phyloP scores from a whole-genome alignment of 2,888 invertebrate species.

The Fragum fragum region DNA sequence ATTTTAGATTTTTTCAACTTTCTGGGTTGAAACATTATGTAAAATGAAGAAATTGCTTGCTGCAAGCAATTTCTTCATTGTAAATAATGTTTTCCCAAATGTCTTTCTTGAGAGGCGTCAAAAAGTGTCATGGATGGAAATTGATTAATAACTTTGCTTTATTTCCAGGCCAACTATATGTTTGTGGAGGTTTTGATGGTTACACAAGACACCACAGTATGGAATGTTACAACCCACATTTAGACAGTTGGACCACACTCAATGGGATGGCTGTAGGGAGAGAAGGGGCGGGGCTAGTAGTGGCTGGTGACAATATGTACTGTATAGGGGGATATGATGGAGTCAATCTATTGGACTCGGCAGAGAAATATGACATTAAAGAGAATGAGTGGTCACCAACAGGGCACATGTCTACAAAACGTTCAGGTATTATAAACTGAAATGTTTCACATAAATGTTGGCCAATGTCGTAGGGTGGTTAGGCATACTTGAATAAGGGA shows the following conservation, averaged over 20 bases:
- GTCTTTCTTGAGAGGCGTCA: too few species aligned
- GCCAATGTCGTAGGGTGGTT: too few species aligned
- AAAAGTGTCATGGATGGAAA: too few species aligned
- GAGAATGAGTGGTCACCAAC: slow-evolving; percentile 82
- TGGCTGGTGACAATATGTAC: slow-evolving; percentile 84
- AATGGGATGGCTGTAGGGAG: slow-evolving; percentile 82
- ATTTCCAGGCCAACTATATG: slow-evolving; percentile 83
- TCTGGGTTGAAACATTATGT: too few species aligned
- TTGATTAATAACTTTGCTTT: too few species aligned
- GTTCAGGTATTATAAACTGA: slow-evolving; percentile 84
- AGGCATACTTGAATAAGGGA: too few species aligned
- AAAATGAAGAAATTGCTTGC: too few species aligned
- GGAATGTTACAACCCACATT: slow-evolving; percentile 84
- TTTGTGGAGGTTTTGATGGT: slow-evolving; percentile 86
- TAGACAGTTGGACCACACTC: slow-evolving; percentile 84
- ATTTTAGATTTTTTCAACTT: too few species aligned
- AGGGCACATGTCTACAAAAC: slow-evolving; percentile 83
- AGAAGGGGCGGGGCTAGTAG: slow-evolving; percentile 86
- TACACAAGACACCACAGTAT: slow-evolving; percentile 84
- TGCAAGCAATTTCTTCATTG: too few species aligned
- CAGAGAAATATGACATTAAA: slow-evolving; percentile 83
- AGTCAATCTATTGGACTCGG: slow-evolving; percentile 84
- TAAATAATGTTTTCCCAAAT: too few species aligned
- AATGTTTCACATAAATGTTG: too few species aligned
- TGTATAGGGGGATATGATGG: slow-evolving; percentile 86